Evolutionary conservation across 2,888 invertebrate species (phyloP).

Genomic region (Mythimna albipuncta): DNA sequence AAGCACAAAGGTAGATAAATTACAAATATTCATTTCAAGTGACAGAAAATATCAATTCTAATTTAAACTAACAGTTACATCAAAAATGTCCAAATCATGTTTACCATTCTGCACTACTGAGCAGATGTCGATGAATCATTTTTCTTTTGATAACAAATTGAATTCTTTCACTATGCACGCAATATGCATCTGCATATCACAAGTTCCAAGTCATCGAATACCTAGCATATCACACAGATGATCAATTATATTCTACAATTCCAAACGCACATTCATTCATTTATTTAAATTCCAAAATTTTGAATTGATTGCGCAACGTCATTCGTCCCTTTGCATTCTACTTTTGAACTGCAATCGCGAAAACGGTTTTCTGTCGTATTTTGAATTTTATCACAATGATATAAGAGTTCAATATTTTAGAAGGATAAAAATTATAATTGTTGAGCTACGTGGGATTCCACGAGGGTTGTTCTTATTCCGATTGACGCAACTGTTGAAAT

Average conservation of each 20-base stretch:
- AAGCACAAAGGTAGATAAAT: too few relatives aligned
- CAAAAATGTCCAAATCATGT: constrained; percentile 28
- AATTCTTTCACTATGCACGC: constrained; percentile 39
- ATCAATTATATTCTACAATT: constrained; percentile 68
- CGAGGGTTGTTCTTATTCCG: constrained; percentile 77
- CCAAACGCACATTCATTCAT: constrained; percentile 79
- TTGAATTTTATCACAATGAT: constrained; percentile 49
- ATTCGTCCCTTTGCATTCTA: constrained; percentile 74
- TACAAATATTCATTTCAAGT: background rate
- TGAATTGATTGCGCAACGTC: constrained; percentile 83
- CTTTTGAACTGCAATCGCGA: constrained; percentile 53
- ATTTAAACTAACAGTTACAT: constrained; percentile 21
- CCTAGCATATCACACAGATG: constrained; percentile 64
- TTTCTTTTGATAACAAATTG: constrained; percentile 58
- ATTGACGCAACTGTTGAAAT: constrained; percentile 89
- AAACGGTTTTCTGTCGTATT: constrained; percentile 32
- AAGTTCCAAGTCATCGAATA: constrained; percentile 75
- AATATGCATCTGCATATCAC: constrained; percentile 66
- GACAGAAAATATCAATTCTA: background rate
- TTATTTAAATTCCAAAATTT: constrained; percentile 77
- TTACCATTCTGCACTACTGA: constrained; percentile 39
- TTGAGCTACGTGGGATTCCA: constrained; percentile 66
- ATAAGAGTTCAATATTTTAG: constrained; percentile 33
- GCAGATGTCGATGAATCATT: constrained; percentile 59
- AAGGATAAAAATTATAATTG: constrained; percentile 19